Evolutionary conservation across 2,797 vertebrate species (phyloP).

Genomic region (Anabas testudineus): DNA sequence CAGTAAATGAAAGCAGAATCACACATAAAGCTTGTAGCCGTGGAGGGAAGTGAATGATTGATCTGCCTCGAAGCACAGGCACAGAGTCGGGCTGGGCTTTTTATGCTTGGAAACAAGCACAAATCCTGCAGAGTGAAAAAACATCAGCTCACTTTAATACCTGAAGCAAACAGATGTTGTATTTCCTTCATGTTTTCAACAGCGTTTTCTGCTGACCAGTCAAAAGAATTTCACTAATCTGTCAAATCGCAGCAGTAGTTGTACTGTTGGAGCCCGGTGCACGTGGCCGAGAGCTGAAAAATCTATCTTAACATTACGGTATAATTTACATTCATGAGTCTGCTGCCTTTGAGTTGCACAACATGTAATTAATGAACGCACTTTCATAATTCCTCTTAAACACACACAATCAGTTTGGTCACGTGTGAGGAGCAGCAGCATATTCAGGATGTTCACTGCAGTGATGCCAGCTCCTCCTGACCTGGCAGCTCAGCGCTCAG

Average conservation of each 20-base stretch:
- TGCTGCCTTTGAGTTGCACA: background rate
- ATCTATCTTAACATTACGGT: constrained; percentile 1
- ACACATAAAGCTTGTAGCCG: background rate
- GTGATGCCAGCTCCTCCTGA: constrained; percentile 11
- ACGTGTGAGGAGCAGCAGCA: constrained; percentile 9
- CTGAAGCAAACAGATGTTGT: no score
- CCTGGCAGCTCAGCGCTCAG: constrained; percentile 20
- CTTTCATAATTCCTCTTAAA: constrained; percentile 17
- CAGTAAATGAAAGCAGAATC: constrained; percentile 12
- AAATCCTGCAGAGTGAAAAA: no score
- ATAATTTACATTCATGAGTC: background rate
- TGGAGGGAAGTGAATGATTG: background rate
- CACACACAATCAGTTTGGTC: background rate
- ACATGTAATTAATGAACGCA: constrained; percentile 32
- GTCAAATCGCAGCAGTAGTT: background rate
- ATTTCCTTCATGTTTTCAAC: no score
- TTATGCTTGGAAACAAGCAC: no score
- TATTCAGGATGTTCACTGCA: constrained; percentile 19
- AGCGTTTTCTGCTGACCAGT: no score
- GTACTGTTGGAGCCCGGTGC: background rate
- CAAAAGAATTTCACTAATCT: background rate
- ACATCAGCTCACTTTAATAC: no score
- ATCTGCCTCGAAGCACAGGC: background rate
- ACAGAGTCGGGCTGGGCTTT: no score
- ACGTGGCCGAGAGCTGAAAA: background rate